A percentile compares a stretch with the other conserved stretches of the same genome.
Conservation (phyloP, 2,888 invertebrate species). For the Thymelicus acteon region DNA sequence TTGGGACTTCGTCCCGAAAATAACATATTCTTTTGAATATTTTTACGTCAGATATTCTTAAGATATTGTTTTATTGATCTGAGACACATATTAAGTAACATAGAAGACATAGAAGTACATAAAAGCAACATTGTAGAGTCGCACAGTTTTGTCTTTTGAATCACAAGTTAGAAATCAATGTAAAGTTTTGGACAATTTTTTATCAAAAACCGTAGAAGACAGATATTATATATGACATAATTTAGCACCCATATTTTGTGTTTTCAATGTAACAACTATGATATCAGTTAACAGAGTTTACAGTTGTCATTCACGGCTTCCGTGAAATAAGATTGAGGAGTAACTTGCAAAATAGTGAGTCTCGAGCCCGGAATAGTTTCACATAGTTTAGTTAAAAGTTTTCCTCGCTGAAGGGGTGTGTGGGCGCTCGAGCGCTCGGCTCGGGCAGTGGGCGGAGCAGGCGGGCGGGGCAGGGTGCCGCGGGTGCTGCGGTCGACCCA, state of each 20-base stretch:
- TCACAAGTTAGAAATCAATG: not conserved
- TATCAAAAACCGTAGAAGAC: too few species aligned
- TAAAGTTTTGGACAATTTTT: not conserved
- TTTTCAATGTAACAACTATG: too few species aligned
- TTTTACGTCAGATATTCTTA: conserved; percentile 1
- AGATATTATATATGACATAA: too few species aligned
- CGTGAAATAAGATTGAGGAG: not conserved
- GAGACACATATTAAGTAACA: not conserved
- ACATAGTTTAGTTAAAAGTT: conserved; percentile 11
- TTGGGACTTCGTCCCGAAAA: conserved; percentile 49
- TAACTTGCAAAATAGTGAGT: not conserved
- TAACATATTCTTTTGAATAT: not conserved
- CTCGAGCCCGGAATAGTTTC: conserved; percentile 3
- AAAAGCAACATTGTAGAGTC: not conserved
- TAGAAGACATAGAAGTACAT: not conserved
- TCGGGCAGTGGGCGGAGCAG: conserved; percentile 62
- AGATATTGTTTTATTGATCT: not conserved
- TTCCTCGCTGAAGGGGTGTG: conserved; percentile 44
- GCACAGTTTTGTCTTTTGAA: not conserved
- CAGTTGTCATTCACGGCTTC: too few species aligned
- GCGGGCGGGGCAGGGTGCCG: conserved; percentile 77
- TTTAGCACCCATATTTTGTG: too few species aligned
- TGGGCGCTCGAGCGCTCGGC: conserved; percentile 68
- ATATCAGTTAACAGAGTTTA: too few species aligned
- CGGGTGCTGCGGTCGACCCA: conserved; percentile 55